Base-by-base conservation (phyloP, 2,888 invertebrate genomes). In the Hesperia comma region DNA sequence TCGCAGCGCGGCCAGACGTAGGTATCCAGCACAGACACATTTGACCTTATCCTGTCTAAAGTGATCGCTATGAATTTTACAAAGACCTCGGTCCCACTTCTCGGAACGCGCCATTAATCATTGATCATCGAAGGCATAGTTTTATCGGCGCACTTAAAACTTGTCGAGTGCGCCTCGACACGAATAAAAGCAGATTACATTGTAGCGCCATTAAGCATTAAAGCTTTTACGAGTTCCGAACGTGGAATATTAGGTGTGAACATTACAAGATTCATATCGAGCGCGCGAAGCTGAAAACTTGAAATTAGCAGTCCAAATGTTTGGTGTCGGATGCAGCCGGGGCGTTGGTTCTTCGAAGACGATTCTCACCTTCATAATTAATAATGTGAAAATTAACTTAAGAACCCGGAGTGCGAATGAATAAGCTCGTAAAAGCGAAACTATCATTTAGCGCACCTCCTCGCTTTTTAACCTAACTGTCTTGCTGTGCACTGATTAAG, bases 401-500 rank as follows among this genome's bases (percentile, higher is more conserved):
- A 67, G 60, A 46, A 26, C 12, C 33, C 43, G 33, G 54, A 15
- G 61, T 15, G 64, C 66, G 46, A 67, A 37, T 61, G n/a, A 57
- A 70, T 73, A 74, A 77, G 72, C 71, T 76, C 74, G 75, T 79
- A 82, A 81, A 82, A 82, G 81, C 80, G 75, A 83, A 83, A 81
- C 79, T 81, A 79, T 79, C 75, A 78, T 77, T 79, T 75, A 73
- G 79, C 71, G 61, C 26, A 53, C 67, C 68, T 69, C 78, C 75
- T 78, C 74, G 79, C 79, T 82, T 84, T 86, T 78, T 79, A 77
- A 83, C 80, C 77, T 85, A 87, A 87, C 86, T 83, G 85, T 85
- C 79, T 82, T 80, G 83, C 84, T 77, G 84, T 86, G 87, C 86
- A 85, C 88, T 88, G 87, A 87, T 88, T 86, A 86, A 85, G 84